Conservation (phyloP, 2,113 vertebrate genomes). For the Apodemus speciosus region DNA sequence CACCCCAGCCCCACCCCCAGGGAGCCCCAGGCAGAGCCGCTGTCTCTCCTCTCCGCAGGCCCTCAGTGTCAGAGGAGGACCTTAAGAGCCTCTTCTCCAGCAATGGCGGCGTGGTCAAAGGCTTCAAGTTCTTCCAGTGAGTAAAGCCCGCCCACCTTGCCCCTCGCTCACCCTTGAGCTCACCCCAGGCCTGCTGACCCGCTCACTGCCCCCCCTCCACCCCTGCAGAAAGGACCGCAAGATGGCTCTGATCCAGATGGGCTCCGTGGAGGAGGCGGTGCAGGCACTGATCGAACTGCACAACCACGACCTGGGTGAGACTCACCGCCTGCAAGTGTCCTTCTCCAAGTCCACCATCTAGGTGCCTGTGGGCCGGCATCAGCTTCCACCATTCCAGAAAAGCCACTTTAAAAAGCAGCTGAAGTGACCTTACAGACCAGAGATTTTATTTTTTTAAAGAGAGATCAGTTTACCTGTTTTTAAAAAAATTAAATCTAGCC, state of each 20-base stretch:
- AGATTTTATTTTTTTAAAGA: conserved; percentile 91
- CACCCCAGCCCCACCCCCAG: too few relatives aligned
- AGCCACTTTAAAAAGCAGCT: conserved; percentile 91
- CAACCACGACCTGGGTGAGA: conserved; percentile 97
- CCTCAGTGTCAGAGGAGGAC: conserved; percentile 93
- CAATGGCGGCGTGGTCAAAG: conserved; percentile 91
- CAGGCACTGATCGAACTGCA: conserved; percentile 96
- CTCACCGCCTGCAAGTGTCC: conserved; percentile 95
- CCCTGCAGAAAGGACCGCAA: conserved; percentile 94
- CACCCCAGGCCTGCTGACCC: rapidly evolving
- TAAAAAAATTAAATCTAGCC: conserved; percentile 85
- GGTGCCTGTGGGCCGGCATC: conserved; percentile 63
- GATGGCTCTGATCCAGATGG: conserved; percentile 99
- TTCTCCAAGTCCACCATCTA: conserved; percentile 99
- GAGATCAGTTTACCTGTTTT: conserved; percentile 90
- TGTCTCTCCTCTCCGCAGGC: conserved; percentile 79
- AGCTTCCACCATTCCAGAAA: conserved; percentile 90
- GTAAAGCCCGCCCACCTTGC: conserved; percentile 44
- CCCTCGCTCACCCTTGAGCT: rapidly evolving
- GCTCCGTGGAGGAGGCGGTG: conserved; percentile 96
- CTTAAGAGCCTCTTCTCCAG: conserved; percentile 92
- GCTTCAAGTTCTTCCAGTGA: conserved; percentile 98
- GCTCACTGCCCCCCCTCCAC: too few relatives aligned
- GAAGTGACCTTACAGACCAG: conserved; percentile 91
- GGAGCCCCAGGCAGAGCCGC: not conserved